phyloP scores from a whole-genome alignment of 2,113 vertebrate genomes.

The Dunckerocampus dactyliophorus region DNA sequence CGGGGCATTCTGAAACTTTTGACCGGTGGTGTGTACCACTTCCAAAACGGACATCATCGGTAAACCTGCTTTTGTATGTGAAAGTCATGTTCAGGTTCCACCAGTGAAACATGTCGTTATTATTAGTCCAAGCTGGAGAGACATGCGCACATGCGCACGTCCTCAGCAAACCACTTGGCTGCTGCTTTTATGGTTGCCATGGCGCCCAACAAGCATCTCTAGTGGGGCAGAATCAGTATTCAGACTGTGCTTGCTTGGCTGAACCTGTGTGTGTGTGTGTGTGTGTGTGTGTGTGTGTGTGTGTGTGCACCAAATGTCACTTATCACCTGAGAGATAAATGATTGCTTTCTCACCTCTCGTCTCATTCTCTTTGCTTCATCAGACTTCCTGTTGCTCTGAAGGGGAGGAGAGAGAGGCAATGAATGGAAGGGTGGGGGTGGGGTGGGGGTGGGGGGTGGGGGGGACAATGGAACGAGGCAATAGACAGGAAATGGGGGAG shows the following conservation, averaged over 20 bases:
- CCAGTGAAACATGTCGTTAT: neutral
- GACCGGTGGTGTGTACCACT: too few species aligned
- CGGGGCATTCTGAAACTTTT: too few species aligned
- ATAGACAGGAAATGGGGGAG: neutral
- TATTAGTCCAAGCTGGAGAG: slow-evolving; percentile 3
- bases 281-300: slow-evolving; percentile 13
- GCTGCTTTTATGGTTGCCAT: slow-evolving; percentile 54
- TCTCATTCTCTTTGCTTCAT: slow-evolving; percentile 17
- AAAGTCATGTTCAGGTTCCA: neutral
- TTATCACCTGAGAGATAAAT: slow-evolving; percentile 48
- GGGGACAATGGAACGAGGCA: neutral
- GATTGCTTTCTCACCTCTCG: slow-evolving; percentile 21
- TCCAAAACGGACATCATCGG: too few species aligned
- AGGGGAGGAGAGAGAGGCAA: neutral
- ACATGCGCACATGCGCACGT: slow-evolving; percentile 14
- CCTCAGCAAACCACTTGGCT: slow-evolving; percentile 3
- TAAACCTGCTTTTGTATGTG: too few species aligned
- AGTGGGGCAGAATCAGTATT: slow-evolving; percentile 60
- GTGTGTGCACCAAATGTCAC: slow-evolving; percentile 49
- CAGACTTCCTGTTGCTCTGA: slow-evolving; percentile 7
- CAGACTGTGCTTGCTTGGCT: slow-evolving; percentile 34
- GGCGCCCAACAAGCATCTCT: slow-evolving; percentile 44
- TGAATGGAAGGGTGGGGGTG: neutral
- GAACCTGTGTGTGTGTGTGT: slow-evolving; percentile 8
- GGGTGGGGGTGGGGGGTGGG: neutral